Evolutionary conservation across 2,797 vertebrate genomes (phyloP).

Genomic region (Cetoscarus ocellatus): DNA sequence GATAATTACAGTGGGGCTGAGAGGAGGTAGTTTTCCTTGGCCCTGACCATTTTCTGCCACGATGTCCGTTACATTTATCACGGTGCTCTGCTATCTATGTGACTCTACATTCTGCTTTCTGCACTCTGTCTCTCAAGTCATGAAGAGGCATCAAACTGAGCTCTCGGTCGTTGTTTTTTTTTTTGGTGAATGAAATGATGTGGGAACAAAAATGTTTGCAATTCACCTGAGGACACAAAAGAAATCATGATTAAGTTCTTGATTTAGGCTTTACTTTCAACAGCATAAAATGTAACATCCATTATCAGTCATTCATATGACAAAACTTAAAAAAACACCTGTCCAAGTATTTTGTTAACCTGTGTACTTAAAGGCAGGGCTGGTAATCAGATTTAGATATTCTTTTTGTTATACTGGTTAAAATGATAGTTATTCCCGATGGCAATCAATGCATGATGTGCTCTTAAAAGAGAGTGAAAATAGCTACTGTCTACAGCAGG

Average conservation of each 20-base stretch:
- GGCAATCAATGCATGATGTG: too few species aligned
- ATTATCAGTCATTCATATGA: too few species aligned
- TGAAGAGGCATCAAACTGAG: slow-evolving; percentile 38
- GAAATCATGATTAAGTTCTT: background rate
- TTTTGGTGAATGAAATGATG: background rate
- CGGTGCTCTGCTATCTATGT: slow-evolving; percentile 41
- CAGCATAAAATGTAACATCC: too few species aligned
- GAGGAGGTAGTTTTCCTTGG: slow-evolving; percentile 62
- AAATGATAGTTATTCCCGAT: too few species aligned
- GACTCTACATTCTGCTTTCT: slow-evolving; percentile 18
- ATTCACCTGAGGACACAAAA: background rate
- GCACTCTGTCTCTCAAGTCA: slow-evolving; percentile 23
- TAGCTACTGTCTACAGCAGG: too few species aligned
- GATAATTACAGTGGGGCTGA: slow-evolving; percentile 73
- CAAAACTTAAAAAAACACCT: too few species aligned
- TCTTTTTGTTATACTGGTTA: too few species aligned
- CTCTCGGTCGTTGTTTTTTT: background rate
- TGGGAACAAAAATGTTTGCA: background rate
- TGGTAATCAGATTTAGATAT: too few species aligned
- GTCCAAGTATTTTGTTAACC: too few species aligned
- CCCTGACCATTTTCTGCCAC: slow-evolving; percentile 53
- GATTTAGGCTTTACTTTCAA: too few species aligned
- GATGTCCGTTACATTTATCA: slow-evolving; percentile 37
- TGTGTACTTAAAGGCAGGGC: too few species aligned
- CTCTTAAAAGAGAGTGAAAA: too few species aligned